A percentile compares a stretch with the other conserved stretches of the same genome.
phyloP scores from a whole-genome alignment of 2,797 vertebrate genomes.

The Lepilemur septentrionalis region DNA sequence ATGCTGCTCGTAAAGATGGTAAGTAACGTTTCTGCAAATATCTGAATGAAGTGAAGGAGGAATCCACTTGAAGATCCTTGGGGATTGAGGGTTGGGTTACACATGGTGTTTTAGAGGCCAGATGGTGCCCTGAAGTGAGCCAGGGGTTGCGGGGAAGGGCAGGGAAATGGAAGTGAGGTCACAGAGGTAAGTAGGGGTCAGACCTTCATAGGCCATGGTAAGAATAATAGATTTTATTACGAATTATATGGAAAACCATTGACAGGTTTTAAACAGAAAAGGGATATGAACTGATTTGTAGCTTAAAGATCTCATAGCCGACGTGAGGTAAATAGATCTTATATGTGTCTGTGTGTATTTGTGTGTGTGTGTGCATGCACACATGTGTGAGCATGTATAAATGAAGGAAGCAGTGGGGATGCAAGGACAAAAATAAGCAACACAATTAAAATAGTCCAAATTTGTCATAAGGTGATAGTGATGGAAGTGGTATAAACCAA shows the following conservation, averaged over 20 bases:
- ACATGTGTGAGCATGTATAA: neutral
- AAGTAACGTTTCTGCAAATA: neutral
- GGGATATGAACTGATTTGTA: neutral
- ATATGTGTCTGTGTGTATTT: neutral
- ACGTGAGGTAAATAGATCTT: neutral
- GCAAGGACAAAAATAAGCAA: neutral
- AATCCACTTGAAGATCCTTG: neutral
- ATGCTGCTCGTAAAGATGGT: neutral
- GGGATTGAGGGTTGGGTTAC: neutral
- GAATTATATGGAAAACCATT: neutral
- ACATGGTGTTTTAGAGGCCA: fast-evolving
- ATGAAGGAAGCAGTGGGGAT: neutral
- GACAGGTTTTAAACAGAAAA: neutral
- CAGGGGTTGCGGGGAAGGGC: too few relatives aligned
- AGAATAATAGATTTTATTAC: neutral
- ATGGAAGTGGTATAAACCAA: neutral
- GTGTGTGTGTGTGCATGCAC: neutral
- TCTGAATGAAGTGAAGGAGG: neutral
- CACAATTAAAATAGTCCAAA: neutral
- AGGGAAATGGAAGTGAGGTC: neutral
- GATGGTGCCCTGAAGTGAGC: neutral
- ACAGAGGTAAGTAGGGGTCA: neutral
- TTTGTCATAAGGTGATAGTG: neutral
- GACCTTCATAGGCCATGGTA: neutral
- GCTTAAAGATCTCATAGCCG: neutral